These are phyloP conservation scores for Eriosoma lanigerum DNA, from an alignment of 1,140 invertebrate species.

Conservation along the genomic window DNA sequence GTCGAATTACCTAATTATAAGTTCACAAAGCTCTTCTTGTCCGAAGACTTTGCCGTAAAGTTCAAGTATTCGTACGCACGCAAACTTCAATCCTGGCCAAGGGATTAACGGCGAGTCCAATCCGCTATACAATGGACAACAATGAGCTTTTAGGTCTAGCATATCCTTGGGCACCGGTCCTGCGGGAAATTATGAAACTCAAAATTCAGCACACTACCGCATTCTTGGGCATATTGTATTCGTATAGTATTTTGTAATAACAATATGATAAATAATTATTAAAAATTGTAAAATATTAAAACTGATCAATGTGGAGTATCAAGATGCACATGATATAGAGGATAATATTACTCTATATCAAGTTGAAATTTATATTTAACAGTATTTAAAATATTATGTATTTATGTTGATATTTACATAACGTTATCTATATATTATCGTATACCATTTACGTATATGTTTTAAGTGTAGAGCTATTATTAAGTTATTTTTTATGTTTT, in stretches of 20 bases:
- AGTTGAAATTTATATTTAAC: too few relatives aligned
- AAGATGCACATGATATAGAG: too few relatives aligned
- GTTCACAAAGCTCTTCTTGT: constrained; percentile 73
- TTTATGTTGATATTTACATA: too few relatives aligned
- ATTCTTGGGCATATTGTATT: background rate
- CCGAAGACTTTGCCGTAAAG: constrained; percentile 82
- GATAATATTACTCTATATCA: too few relatives aligned
- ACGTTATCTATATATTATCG: too few relatives aligned
- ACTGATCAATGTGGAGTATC: too few relatives aligned
- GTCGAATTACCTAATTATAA: constrained; percentile 70
- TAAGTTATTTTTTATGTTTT: too few relatives aligned
- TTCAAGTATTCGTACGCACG: constrained; percentile 76
- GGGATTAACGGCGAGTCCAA: constrained; percentile 62
- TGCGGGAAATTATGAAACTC: constrained; percentile 29
- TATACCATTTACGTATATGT: too few relatives aligned
- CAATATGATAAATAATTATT: background rate
- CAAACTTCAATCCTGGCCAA: constrained; percentile 76
- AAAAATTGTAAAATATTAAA: too few relatives aligned
- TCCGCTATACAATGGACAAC: constrained; percentile 57
- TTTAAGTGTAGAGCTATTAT: too few relatives aligned
- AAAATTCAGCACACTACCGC: background rate
- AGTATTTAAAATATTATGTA: too few relatives aligned
- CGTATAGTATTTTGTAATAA: background rate
- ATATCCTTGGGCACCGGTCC: constrained; percentile 48
- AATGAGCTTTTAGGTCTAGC: constrained; percentile 52